phyloP scores from a whole-genome alignment of 2,888 invertebrate species.

The Eledona agricola region DNA sequence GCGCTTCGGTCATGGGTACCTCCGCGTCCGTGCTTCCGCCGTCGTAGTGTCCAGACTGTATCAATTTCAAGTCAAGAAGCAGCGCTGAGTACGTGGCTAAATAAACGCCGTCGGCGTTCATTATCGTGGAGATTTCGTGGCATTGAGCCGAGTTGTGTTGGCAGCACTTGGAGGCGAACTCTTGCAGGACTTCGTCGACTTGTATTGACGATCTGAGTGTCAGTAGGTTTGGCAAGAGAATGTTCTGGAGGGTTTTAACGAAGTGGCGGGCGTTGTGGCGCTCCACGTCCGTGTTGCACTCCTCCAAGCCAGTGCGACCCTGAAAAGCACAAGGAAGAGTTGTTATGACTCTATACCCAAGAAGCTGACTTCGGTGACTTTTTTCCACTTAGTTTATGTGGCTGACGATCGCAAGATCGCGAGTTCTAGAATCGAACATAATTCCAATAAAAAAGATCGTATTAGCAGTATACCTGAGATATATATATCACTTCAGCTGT shows the following conservation, averaged over 20 bases:
- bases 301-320: conserved; percentile 63
- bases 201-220: conserved; percentile 83
- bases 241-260: conserved; percentile 76
- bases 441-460: too few species aligned
- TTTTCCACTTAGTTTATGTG: too few species aligned
- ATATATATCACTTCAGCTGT: too few species aligned
- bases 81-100: conserved; percentile 88
- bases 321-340: conserved; percentile 44
- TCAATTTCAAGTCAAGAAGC: conserved; percentile 81
- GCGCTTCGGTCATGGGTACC: conserved; percentile 78
- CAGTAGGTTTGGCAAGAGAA: conserved; percentile 79
- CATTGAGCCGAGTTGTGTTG: conserved; percentile 77
- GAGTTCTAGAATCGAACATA: too few species aligned
- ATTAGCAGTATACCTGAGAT: too few species aligned
- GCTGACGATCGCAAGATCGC: too few species aligned
- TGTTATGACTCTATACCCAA: too few species aligned
- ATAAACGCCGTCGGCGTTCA: conserved; percentile 96
- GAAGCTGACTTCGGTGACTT: too few species aligned
- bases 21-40: conserved; percentile 59
- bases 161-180: conserved; percentile 91
- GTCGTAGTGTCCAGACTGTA: conserved; percentile 79
- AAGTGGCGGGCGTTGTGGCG: conserved; percentile 87
- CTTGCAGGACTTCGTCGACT: conserved; percentile 90
- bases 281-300: conserved; percentile 84
- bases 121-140: conserved; percentile 75